Percentiles rank a stretch among this genome's conserved stretches.
Evolutionary conservation across 2,113 vertebrate genomes (phyloP).

Genomic region (Felis chaus): DNA sequence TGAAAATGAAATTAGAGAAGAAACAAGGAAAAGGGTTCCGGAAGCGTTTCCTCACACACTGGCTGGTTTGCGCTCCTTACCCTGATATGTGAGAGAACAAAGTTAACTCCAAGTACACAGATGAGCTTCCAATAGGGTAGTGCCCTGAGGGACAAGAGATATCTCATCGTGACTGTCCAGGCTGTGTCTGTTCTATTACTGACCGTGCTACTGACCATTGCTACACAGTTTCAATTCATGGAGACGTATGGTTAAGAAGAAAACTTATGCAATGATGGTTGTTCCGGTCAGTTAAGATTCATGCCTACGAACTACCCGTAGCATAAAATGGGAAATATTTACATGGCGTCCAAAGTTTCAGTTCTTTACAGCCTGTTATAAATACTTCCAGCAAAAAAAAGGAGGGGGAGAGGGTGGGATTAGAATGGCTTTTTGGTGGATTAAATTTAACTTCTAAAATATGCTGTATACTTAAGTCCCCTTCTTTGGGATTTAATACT

Average conservation of each 20-base stretch:
- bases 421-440: background rate
- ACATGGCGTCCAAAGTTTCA: background rate
- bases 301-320: background rate
- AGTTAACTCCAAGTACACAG: background rate
- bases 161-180: background rate
- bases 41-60: background rate
- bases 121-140: background rate
- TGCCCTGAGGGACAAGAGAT: background rate
- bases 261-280: background rate
- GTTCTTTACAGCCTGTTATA: background rate
- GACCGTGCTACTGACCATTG: background rate
- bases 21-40: background rate
- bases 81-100: background rate
- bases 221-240: background rate
- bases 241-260: background rate
- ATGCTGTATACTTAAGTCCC: background rate
- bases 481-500: background rate
- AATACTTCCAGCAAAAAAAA: background rate
- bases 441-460: slow-evolving; percentile 36
- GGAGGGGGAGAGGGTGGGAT: fast-evolving
- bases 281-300: background rate
- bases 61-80: background rate
- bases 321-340: background rate
- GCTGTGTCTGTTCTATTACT: background rate
- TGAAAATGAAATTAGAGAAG: background rate